Evolutionary conservation across 2,888 invertebrate genomes (phyloP).

Genomic region (Galerucella pusilla): DNA sequence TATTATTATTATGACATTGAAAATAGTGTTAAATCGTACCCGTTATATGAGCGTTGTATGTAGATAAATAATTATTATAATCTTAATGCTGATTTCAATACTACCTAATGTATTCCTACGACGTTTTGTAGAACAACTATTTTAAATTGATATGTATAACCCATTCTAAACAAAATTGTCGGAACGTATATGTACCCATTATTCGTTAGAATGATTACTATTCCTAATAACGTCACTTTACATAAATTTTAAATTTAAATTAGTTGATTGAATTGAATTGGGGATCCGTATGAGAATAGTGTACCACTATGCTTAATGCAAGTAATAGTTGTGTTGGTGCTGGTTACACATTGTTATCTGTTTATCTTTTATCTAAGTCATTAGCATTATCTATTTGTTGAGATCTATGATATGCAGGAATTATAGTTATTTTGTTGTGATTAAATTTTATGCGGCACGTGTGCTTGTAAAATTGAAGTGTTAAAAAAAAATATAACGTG

Average conservation of each 20-base stretch:
- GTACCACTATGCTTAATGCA: background rate
- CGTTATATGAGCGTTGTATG: no score
- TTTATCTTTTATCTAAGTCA: background rate
- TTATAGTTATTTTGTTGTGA: background rate
- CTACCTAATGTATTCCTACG: no score
- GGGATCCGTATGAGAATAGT: background rate
- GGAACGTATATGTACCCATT: background rate
- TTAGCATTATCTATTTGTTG: background rate
- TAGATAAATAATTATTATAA: no score
- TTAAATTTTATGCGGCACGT: background rate
- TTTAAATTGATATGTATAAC: background rate
- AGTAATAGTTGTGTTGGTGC: background rate
- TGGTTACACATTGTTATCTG: background rate
- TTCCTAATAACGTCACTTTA: background rate
- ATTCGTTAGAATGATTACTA: background rate
- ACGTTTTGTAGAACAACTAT: no score
- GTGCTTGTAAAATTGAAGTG: background rate
- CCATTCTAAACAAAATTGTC: background rate
- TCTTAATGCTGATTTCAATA: no score
- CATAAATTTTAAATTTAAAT: constrained; percentile 7
- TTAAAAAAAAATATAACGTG: background rate
- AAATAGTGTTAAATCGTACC: no score
- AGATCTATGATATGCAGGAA: background rate
- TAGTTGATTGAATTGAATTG: constrained; percentile 21
- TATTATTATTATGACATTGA: no score